Base-by-base conservation (phyloP, 2,797 vertebrate species). In the Lacerta agilis region DNA sequence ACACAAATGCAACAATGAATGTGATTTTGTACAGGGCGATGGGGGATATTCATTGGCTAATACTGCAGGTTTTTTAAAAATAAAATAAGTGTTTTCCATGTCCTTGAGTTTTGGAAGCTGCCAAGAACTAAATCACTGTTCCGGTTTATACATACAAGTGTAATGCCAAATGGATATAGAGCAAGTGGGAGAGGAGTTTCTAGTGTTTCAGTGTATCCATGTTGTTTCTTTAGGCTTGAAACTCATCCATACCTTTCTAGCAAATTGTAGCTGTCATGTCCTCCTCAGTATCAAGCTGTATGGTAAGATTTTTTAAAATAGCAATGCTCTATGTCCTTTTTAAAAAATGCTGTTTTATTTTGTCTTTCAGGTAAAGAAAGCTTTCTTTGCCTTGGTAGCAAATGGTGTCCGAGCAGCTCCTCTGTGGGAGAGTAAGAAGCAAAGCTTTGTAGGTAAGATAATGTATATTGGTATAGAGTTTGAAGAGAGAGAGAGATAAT, bases 341-440 rank as follows among this genome's bases (percentile, higher is more conserved):
- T 73, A 2, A 36, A 75, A 64, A 43, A 7, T 84, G 29, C 1
- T 73, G 5, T 11, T 15, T 79, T 43, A 27, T 45, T 71, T 5
- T 85, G 66, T 75, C 23, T 81, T 80, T 88, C 96, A 99, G 99
- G 99, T 99, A 43, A 99, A 99, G 95, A 99, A 99, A 96, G 99
- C 99, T 1, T 99, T 99, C 95, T 99, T 99, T 93, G 99, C 99
- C 86, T 97, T 99, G 96, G 99, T 99, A 79, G 98, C 98, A 90
- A 99, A 99, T 23, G 99, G 99, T 83, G 99, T 99, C 49, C 97
- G 99, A 89, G 99, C 99, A 89, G 99, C 99, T 89, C 99, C 99
- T 0, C 97, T 99, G 82, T 99, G 99, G 99, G 99, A 99, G 95
- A 98, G 98, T 76, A 99, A 99, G 96, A 98, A 98, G 92, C 99